phyloP scores from a whole-genome alignment of 1,140 invertebrate genomes.

The Heliconius congener region DNA sequence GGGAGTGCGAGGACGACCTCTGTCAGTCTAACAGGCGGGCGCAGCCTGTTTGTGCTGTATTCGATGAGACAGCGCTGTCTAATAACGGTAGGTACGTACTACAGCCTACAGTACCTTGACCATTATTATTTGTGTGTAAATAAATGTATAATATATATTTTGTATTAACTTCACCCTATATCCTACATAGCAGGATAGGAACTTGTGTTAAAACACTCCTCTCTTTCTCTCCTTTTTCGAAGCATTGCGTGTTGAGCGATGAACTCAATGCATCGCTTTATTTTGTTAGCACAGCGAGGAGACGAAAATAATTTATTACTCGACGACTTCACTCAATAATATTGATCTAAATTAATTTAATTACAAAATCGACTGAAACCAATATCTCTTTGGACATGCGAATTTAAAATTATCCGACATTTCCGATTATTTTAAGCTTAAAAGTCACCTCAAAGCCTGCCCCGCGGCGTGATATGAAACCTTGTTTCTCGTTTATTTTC shows the following conservation, averaged over 20 bases:
- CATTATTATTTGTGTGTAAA: background rate
- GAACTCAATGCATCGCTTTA: too few species aligned
- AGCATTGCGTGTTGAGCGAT: too few species aligned
- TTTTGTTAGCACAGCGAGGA: too few species aligned
- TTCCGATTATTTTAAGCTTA: background rate
- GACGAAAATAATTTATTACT: too few species aligned
- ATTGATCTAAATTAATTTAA: background rate
- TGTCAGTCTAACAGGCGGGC: background rate
- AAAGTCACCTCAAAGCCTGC: background rate
- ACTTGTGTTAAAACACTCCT: too few species aligned
- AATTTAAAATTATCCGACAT: background rate
- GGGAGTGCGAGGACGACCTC: background rate
- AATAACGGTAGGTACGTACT: background rate
- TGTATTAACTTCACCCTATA: too few species aligned
- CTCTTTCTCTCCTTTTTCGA: too few species aligned
- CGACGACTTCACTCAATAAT: too few species aligned
- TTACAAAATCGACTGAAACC: background rate
- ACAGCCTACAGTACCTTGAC: background rate
- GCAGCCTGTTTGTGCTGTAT: background rate
- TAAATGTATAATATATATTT: too few species aligned
- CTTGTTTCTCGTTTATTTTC: background rate
- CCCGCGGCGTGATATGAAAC: background rate
- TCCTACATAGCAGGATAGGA: too few species aligned
- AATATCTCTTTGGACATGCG: background rate
- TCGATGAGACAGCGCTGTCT: background rate